Conservation (phyloP, 2,113 vertebrate species). For the Thalassarche chlororhynchos region DNA sequence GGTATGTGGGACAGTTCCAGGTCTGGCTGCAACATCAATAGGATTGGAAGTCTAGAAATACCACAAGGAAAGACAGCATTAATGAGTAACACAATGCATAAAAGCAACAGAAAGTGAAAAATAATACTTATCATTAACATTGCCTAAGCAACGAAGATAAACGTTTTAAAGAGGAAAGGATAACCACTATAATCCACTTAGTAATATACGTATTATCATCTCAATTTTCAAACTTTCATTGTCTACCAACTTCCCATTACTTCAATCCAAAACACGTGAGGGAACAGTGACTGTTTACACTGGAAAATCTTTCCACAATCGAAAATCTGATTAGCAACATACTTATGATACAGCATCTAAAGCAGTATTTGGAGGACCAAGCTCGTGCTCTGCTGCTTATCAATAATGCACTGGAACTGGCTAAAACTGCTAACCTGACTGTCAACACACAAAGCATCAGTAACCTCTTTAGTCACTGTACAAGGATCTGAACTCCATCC, state of each 20-base stretch:
- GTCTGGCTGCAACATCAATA: slow-evolving; percentile 91
- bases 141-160: neutral
- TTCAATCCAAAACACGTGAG: neutral
- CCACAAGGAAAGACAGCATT: neutral
- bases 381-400: neutral
- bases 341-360: neutral
- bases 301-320: neutral
- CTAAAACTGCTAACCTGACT: neutral
- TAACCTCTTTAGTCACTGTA: neutral
- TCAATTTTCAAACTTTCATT: neutral
- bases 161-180: neutral
- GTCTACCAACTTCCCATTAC: neutral
- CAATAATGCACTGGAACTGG: neutral
- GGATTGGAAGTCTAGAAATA: slow-evolving; percentile 92
- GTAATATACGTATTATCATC: neutral
- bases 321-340: neutral
- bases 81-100: neutral
- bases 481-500: neutral
- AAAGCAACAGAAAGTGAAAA: neutral
- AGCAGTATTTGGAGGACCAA: neutral
- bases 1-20: slow-evolving; percentile 92
- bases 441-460: neutral
- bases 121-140: neutral
- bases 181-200: neutral
- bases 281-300: neutral